Evolutionary conservation across 1,140 invertebrate genomes (phyloP).

Genomic region (Apocrypta bakeri): DNA sequence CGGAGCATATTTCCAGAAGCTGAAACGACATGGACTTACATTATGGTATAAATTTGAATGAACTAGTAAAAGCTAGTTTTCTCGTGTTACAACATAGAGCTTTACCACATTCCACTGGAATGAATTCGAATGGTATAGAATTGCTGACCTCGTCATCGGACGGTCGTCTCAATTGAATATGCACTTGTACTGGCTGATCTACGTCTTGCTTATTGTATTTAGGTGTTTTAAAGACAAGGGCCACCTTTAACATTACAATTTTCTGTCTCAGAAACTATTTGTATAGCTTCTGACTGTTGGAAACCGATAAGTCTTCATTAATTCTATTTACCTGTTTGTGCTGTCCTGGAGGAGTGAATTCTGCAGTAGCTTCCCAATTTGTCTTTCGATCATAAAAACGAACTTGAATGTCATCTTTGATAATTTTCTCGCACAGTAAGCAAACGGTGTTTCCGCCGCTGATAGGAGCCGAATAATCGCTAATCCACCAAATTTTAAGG

Average conservation of each 20-base stretch:
- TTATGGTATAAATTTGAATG: too few relatives aligned
- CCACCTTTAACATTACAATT: too few relatives aligned
- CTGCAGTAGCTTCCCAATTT: constrained; percentile 91
- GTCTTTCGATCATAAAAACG: constrained; percentile 90
- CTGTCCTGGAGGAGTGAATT: constrained; percentile 90
- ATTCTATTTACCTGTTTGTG: constrained; percentile 84
- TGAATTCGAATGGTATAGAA: constrained; percentile 84
- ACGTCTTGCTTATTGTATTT: constrained; percentile 81
- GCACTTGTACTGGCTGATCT: constrained; percentile 81
- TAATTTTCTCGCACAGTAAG: constrained; percentile 92
- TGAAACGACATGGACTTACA: too few relatives aligned
- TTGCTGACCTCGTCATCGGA: constrained; percentile 88
- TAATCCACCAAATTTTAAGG: constrained; percentile 90
- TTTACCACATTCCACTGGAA: constrained; percentile 72
- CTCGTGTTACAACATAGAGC: too few relatives aligned
- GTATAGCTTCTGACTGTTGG: too few relatives aligned
- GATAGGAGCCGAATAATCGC: constrained; percentile 87
- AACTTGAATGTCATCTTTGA: constrained; percentile 93
- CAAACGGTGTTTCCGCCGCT: constrained; percentile 92
- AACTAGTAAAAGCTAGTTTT: too few relatives aligned
- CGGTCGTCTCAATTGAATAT: constrained; percentile 85
- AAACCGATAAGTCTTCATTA: too few relatives aligned
- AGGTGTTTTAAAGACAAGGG: constrained; percentile 86
- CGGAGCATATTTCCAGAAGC: too few relatives aligned
- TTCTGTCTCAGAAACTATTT: too few relatives aligned